Conservation (phyloP, 2,797 vertebrate species). For the Brachyalestes nurse region DNA sequence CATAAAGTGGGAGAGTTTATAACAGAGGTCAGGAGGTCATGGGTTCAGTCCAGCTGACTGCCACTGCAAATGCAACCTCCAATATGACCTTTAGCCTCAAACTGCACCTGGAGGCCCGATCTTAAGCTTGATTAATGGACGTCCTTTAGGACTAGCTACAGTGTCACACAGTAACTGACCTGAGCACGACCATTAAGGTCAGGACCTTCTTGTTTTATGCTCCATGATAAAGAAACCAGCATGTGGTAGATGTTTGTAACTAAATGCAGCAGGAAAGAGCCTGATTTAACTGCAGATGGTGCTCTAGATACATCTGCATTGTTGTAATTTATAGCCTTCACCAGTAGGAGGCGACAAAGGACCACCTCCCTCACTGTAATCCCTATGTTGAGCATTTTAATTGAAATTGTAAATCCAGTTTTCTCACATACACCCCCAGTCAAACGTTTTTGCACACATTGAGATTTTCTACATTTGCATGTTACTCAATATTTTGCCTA, state of each 20-base stretch:
- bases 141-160: not conserved
- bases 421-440: not conserved
- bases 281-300: slow-evolving; percentile 26
- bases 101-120: not conserved
- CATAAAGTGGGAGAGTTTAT: not conserved
- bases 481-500: too few species aligned
- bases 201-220: not conserved
- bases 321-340: slow-evolving; percentile 4
- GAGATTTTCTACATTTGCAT: not conserved
- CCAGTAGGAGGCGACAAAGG: slow-evolving; percentile 50
- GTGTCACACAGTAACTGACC: not conserved
- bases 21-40: not conserved
- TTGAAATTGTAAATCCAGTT: not conserved
- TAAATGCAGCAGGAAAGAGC: not conserved
- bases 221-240: not conserved
- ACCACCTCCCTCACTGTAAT: too few species aligned
- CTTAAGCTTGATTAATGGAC: not conserved
- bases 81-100: not conserved
- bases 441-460: too few species aligned
- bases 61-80: not conserved
- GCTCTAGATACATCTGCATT: not conserved
- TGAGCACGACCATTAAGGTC: not conserved
- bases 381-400: not conserved
- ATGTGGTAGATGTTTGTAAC: not conserved
- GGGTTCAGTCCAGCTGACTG: not conserved